Conservation (phyloP, 1,140 invertebrate genomes). For the Sipha flava region DNA sequence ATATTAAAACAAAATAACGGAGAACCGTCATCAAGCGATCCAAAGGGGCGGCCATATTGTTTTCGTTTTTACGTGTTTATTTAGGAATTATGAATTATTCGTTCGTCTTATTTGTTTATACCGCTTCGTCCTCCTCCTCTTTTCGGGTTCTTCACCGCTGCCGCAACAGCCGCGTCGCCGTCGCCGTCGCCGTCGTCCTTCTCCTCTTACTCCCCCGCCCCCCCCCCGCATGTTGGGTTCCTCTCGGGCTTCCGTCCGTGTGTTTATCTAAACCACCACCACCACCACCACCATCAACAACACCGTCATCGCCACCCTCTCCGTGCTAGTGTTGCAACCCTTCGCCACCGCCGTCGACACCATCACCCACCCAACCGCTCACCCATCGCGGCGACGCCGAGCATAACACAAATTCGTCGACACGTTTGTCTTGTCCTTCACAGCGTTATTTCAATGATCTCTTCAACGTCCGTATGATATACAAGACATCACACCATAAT, state of each 20-base stretch:
- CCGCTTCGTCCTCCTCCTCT: constrained; percentile 13
- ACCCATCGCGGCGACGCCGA: too few relatives aligned
- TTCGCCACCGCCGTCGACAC: neutral
- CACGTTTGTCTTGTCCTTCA: neutral
- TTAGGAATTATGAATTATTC: constrained; percentile 33
- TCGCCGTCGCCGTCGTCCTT: neutral
- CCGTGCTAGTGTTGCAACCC: neutral
- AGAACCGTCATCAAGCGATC: constrained; percentile 20
- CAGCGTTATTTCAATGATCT: neutral
- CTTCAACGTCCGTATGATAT: too few relatives aligned
- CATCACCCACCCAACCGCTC: too few relatives aligned
- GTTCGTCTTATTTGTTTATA: constrained; percentile 31
- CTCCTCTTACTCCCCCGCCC: neutral
- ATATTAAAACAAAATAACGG: constrained; percentile 30
- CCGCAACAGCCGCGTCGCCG: neutral
- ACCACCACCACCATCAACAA: neutral
- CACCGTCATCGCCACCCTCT: neutral
- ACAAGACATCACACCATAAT: too few relatives aligned
- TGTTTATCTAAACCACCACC: neutral
- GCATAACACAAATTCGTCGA: neutral
- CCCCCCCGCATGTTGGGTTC: neutral
- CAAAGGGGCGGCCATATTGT: constrained; percentile 24
- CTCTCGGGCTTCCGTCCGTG: neutral
- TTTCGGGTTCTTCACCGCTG: neutral
- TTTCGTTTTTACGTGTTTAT: constrained; percentile 32